Base-by-base conservation (phyloP, 2,888 invertebrate species). In the Pogonocherus hispidulus region DNA sequence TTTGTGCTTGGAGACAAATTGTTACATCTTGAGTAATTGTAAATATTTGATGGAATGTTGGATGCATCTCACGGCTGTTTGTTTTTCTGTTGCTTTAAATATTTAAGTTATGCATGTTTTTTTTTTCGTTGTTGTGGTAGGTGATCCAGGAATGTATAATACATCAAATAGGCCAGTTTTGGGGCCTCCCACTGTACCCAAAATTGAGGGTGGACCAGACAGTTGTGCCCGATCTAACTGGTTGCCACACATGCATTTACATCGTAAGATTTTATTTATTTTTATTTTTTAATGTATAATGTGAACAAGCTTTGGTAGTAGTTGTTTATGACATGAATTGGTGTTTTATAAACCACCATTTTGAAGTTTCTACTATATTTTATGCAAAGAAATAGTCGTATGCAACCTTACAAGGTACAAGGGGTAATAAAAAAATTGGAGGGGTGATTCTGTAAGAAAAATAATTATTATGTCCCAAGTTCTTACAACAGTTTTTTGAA, bases 241-340 rank as follows among this genome's bases (percentile, higher is more conserved):
- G 91, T 87, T 90, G 84, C 90, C 90, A 73, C 89, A 90, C 84
- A 89, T 90, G 87, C 89, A 89, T 81, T 89, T 90, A 86, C 90
- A 90, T 88, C 87, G 90, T 90, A 90, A 90, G 90, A 88, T 87
- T 87, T 70, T 75, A 76, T 66, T 75, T 72, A 72, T 66, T 70
- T 77, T 67, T 72, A 70, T 73, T 68, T 69, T 27, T 52, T 32
- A 18, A n/a, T 18, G 6, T 9, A 32, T 14, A 27, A 8, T 5
- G 3, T 27, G 27, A 27, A 27, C n/a, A n/a, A n/a, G n/a, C n/a
- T n/a, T n/a, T n/a, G n/a, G n/a, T n/a, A n/a, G n/a, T n/a, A n/a
- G n/a, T n/a, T n/a, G n/a, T n/a, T n/a, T n/a, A n/a, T n/a, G n/a
- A n/a, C n/a, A n/a, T n/a, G n/a, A n/a, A n/a, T n/a, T n/a, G n/a